Conservation (phyloP, 2,888 invertebrate species). For the Dynastes grantii region DNA sequence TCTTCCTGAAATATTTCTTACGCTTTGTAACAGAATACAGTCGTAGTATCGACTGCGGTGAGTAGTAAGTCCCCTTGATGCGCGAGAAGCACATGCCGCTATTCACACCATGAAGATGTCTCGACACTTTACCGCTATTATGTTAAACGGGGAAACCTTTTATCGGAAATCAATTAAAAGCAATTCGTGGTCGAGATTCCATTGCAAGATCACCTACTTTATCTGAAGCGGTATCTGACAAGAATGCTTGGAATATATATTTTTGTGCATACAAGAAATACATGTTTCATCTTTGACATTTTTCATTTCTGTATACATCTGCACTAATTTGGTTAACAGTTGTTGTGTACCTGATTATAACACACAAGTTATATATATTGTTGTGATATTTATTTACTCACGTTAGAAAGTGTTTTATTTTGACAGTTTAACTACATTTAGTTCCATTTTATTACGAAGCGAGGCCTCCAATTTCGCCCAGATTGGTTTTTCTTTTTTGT, state of each 20-base stretch:
- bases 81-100: conserved; percentile 60
- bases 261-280: too few species aligned
- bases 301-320: neutral
- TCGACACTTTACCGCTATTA: conserved; percentile 70
- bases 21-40: conserved; percentile 20
- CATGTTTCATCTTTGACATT: too few species aligned
- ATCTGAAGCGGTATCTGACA: conserved; percentile 1
- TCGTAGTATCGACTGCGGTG: conserved; percentile 3
- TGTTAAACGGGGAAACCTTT: conserved; percentile 70
- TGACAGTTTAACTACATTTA: too few species aligned
- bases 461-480: too few species aligned
- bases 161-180: conserved; percentile 72
- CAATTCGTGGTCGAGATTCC: conserved; percentile 68
- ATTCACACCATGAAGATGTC: conserved; percentile 67
- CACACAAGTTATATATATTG: neutral
- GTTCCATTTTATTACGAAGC: too few species aligned
- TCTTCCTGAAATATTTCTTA: neutral
- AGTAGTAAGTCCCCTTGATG: conserved; percentile 29
- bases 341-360: neutral
- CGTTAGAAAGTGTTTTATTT: too few species aligned
- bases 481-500: too few species aligned
- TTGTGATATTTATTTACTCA: too few species aligned
- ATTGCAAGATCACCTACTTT: conserved; percentile 57
- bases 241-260: neutral
- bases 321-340: neutral